phyloP scores from a whole-genome alignment of 1,140 invertebrate genomes.

The Neelides sp. region DNA sequence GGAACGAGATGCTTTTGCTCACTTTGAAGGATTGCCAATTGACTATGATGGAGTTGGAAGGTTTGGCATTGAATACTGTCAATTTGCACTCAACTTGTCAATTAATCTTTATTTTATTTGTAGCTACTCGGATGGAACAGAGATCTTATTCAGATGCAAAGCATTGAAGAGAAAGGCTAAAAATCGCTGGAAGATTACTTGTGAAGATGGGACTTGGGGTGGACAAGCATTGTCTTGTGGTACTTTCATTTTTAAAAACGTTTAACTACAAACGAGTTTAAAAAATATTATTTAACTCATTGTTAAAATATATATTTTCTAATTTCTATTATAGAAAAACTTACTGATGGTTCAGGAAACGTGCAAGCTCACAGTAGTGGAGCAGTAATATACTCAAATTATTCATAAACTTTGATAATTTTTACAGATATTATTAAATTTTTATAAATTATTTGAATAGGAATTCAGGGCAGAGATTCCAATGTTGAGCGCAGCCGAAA shows the following conservation, averaged over 20 bases:
- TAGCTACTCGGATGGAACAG: slow-evolving; percentile 60
- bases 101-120: slow-evolving; percentile 4
- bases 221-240: slow-evolving; percentile 60
- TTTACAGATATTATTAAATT: slow-evolving; percentile 1
- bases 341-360: no score
- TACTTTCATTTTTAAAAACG: slow-evolving; percentile 31
- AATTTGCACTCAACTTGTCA: background rate
- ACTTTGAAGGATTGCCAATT: slow-evolving; percentile 25
- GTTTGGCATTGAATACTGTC: slow-evolving; percentile 7
- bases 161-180: slow-evolving; percentile 40
- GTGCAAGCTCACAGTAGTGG: no score
- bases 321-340: no score
- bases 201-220: slow-evolving; percentile 68
- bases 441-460: background rate
- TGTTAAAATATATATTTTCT: no score
- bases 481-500: background rate
- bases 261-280: background rate
- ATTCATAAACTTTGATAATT: background rate
- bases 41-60: slow-evolving; percentile 21
- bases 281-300: no score
- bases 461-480: slow-evolving; percentile 31
- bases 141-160: slow-evolving; percentile 67
- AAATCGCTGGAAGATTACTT: slow-evolving; percentile 35
- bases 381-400: background rate
- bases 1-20: slow-evolving; percentile 20